Conservation (phyloP, 2,797 vertebrate species). For the Sphenodon punctatus region DNA sequence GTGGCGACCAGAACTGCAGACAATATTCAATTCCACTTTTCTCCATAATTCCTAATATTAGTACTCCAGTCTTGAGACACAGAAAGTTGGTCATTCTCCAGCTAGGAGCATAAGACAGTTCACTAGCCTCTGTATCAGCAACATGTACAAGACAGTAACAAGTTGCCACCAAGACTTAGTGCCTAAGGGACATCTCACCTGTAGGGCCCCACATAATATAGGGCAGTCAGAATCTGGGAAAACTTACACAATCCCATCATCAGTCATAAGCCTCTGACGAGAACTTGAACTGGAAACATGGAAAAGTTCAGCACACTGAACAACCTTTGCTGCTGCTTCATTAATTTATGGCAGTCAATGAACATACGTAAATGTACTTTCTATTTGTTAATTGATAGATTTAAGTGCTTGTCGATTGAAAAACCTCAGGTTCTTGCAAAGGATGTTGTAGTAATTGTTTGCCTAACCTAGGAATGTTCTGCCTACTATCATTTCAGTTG, state of each 20-base stretch:
- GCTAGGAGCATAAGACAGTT: not conserved
- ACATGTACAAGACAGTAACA: not conserved
- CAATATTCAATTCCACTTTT: no score
- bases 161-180: not conserved
- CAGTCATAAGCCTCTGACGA: not conserved
- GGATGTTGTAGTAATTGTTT: not conserved
- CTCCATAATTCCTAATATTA: not conserved
- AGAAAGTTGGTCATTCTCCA: not conserved
- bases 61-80: not conserved
- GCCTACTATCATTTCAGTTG: no score
- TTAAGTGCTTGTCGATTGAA: not conserved
- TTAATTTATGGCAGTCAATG: not conserved
- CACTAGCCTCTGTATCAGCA: not conserved
- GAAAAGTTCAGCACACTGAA: not conserved
- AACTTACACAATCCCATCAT: not conserved
- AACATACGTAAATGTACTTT: not conserved
- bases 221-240: not conserved
- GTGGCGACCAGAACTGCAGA: no score
- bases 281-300: not conserved
- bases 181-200: not conserved
- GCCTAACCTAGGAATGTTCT: not conserved
- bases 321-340: not conserved
- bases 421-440: not conserved
- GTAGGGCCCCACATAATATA: not conserved
- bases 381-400: not conserved